Evolutionary conservation across 2,888 invertebrate species (phyloP).

Genomic region (Ichneumoninae sp.): DNA sequence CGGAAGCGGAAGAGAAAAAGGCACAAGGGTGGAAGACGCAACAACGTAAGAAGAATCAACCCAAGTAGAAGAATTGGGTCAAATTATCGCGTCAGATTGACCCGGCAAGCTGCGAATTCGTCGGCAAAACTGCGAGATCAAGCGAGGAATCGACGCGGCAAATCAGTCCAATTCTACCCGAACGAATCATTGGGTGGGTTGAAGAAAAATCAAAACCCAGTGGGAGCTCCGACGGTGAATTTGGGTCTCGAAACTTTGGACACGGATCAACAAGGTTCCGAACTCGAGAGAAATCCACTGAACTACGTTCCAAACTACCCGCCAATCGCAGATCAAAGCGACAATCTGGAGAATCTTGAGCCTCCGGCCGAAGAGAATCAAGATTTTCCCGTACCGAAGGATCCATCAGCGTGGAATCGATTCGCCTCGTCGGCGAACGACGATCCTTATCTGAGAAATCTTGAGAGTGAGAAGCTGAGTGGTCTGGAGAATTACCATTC

Average conservation of each 20-base stretch:
- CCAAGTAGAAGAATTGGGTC: slow-evolving; percentile 55
- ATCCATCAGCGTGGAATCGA: background rate
- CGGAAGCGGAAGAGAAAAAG: slow-evolving; percentile 67
- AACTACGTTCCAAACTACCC: slow-evolving; percentile 28
- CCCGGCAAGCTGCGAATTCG: slow-evolving; percentile 58
- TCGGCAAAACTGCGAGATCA: background rate
- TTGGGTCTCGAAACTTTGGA: slow-evolving; percentile 30
- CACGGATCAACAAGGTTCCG: slow-evolving; percentile 9
- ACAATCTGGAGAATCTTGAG: slow-evolving; percentile 13
- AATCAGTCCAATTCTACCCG: slow-evolving; percentile 14
- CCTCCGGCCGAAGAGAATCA: background rate
- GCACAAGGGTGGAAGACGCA: slow-evolving; percentile 18
- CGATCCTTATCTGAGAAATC: slow-evolving; percentile 8
- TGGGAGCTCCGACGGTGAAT: slow-evolving; percentile 17
- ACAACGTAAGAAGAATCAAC: slow-evolving; percentile 45
- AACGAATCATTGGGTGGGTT: background rate
- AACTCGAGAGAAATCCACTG: slow-evolving; percentile 7
- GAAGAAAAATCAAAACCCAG: background rate
- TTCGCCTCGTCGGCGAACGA: background rate
- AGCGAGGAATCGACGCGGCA: slow-evolving; percentile 19
- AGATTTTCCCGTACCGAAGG: slow-evolving; percentile 10
- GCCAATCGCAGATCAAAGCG: slow-evolving; percentile 10
- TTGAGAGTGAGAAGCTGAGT: slow-evolving; percentile 2
- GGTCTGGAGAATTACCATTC: background rate
- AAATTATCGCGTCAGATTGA: slow-evolving; percentile 63